Conservation (phyloP, 2,797 vertebrate genomes). For the Lacerta viridis region DNA sequence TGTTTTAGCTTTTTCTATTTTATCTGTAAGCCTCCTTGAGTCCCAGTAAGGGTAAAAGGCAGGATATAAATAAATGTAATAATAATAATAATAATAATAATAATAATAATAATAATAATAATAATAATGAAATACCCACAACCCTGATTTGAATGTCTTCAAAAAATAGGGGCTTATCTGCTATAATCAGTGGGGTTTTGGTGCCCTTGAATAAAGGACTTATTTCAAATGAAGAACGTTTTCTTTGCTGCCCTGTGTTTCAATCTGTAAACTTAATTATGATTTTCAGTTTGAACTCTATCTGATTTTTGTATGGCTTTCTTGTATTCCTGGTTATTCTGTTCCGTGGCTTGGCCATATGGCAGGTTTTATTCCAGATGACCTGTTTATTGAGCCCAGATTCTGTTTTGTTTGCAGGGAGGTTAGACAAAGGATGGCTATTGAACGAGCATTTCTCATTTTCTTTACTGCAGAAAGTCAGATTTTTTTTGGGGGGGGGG, state of each 20-base stretch:
- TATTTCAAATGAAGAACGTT: background rate
- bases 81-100: too few relatives aligned
- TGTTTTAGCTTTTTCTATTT: too few relatives aligned
- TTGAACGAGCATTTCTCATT: too few relatives aligned
- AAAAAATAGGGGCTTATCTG: background rate
- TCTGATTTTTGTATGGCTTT: background rate
- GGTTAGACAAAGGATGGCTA: too few relatives aligned
- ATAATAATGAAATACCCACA: too few relatives aligned
- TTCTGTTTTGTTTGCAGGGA: background rate
- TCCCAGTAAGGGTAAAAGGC: too few relatives aligned
- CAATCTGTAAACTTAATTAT: background rate
- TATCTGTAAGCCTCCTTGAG: too few relatives aligned
- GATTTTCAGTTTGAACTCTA: background rate
- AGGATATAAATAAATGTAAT: too few relatives aligned
- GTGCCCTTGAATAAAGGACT: background rate
- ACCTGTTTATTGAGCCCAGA: background rate
- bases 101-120: too few relatives aligned
- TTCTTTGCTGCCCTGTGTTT: background rate
- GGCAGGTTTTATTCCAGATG: background rate
- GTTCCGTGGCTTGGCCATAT: background rate
- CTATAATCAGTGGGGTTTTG: background rate
- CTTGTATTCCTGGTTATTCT: background rate
- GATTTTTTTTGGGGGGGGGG: too few relatives aligned
- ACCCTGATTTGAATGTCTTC: background rate
- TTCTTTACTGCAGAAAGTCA: too few relatives aligned